Evolutionary conservation across 53 echinoderm and acorn worm genomes (phyloP), one percentile per base, ranked within the genome.

Genomic region (Actinopyga echinites): DNA sequence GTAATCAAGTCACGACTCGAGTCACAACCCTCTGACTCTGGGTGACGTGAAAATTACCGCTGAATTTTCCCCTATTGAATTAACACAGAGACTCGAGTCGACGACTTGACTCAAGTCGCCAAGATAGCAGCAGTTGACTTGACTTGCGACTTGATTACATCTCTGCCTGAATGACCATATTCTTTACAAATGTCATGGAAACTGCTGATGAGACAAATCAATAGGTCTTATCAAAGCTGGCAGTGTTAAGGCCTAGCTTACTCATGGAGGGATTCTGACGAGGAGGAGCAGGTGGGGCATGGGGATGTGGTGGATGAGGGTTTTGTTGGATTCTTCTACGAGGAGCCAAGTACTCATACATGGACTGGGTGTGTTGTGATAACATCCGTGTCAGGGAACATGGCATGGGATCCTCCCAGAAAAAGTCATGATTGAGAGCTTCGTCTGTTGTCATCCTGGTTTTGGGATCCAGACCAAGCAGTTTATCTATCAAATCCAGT

Each of bases 331-430:
- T 91, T 29, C 94, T 64, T 32, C 94, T 64, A 34, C 86, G 74
- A 1, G 94, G 97, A 1, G 97, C 94, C 43, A 94, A 69, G 64
- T 92, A 97, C 89, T 97, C 97, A 74, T 94, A 94, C 96, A 96
- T 97, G 19, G 97, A 94, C 85, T 94, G 92, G 21, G 75, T 97
- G 85, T 94, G 97, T 71, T 69, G 82, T 5, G 97, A 94, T 12
- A 97, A 57, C 97, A 97, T 94, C 62, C 73, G 74, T 5, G 74
- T 74, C 35, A 97, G 87, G 57, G 84, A 88, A 30, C 83, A 88
- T 0, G 94, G 97, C 92, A 97, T 92, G 30, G 97, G 97, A 54
- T 94, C 94, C 30, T 69, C 71, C 97, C 97, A 97, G 64, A 97
- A 97, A 87, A 97, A 94, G 73, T 97, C 97, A 26, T 97, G 97